Conservation (phyloP, 2,113 vertebrate genomes). For the Argyrosomus japonicus region DNA sequence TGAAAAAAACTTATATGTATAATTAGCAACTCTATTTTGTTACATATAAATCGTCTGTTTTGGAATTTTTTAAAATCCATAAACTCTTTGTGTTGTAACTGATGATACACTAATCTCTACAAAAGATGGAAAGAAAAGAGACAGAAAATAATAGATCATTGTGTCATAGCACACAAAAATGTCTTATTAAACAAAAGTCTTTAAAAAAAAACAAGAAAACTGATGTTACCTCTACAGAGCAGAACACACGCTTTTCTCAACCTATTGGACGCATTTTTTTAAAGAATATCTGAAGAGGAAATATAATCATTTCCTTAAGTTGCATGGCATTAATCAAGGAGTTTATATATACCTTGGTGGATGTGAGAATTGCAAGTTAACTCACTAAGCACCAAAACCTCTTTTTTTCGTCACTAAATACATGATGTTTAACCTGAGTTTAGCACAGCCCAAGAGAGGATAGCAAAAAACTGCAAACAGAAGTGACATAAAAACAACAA, state of each 20-base stretch:
- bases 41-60: constrained; percentile 17
- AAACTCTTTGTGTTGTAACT: constrained; percentile 19
- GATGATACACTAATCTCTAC: constrained; percentile 14
- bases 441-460: constrained; percentile 34
- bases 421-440: constrained; percentile 66
- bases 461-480: not conserved
- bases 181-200: not conserved
- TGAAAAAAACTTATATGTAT: constrained; percentile 15
- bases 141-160: not conserved
- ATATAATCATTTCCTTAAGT: constrained; percentile 16
- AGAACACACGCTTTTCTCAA: constrained; percentile 12
- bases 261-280: constrained; percentile 27
- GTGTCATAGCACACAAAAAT: not conserved
- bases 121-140: constrained; percentile 1
- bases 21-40: constrained; percentile 4
- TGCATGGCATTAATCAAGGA: constrained; percentile 22
- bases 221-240: not conserved
- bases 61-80: constrained; percentile 11
- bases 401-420: constrained; percentile 17
- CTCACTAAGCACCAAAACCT: constrained; percentile 41
- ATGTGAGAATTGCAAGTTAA: constrained; percentile 33
- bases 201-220: constrained; percentile 12
- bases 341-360: constrained; percentile 20
- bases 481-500: not conserved
- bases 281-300: constrained; percentile 35